Percentiles rank a stretch among this genome's conserved stretches.
These are phyloP conservation scores for Corythucha ciliata DNA, from an alignment of 2,888 invertebrate genomes.

Conservation along the genomic window DNA sequence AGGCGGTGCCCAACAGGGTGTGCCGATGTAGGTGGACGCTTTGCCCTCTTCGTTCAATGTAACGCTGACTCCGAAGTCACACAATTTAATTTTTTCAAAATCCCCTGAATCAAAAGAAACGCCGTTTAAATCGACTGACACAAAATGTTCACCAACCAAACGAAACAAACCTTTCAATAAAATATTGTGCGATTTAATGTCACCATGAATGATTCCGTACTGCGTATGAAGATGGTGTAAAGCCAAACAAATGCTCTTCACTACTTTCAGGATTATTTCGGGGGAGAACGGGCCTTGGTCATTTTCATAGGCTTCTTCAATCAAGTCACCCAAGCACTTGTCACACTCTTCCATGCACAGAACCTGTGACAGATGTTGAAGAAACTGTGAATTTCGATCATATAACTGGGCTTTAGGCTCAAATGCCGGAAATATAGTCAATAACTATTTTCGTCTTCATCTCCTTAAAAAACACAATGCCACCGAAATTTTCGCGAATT, in stretches of 20 bases:
- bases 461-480: too few relatives aligned
- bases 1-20: slow-evolving; percentile 68
- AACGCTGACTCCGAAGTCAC: slow-evolving; percentile 76
- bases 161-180: slow-evolving; percentile 58
- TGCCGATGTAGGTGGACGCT: slow-evolving; percentile 58
- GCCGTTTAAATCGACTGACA: not conserved
- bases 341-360: slow-evolving; percentile 73
- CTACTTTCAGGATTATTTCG: slow-evolving; percentile 55
- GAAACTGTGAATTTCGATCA: too few relatives aligned
- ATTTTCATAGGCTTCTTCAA: slow-evolving; percentile 56
- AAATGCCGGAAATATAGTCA: too few relatives aligned
- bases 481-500: too few relatives aligned
- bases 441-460: too few relatives aligned
- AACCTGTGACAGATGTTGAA: slow-evolving; percentile 25
- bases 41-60: slow-evolving; percentile 56
- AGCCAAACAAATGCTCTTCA: slow-evolving; percentile 57
- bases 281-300: slow-evolving; percentile 52
- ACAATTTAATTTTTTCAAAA: slow-evolving; percentile 64
- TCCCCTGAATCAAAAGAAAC: slow-evolving; percentile 44
- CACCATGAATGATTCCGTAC: slow-evolving; percentile 65
- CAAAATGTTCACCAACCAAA: not conserved
- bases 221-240: slow-evolving; percentile 67
- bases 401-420: too few relatives aligned
- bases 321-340: slow-evolving; percentile 60
- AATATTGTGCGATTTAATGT: slow-evolving; percentile 74